Conservation (phyloP, 2,113 vertebrate genomes). For the Orycteropus afer region DNA sequence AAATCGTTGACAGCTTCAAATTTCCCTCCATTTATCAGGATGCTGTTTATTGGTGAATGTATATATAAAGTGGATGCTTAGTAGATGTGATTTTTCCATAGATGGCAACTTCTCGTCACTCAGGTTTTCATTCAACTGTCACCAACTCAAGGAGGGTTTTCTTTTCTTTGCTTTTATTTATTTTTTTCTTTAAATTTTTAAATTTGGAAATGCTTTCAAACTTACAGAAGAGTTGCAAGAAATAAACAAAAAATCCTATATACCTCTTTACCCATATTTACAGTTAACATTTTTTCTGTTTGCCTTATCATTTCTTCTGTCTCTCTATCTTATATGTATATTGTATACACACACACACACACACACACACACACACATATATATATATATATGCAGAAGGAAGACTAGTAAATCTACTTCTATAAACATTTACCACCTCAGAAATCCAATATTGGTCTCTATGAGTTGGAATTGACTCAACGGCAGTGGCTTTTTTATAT, state of each 20-base stretch:
- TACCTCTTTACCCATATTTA: background rate
- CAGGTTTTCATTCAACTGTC: background rate
- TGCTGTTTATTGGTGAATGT: background rate
- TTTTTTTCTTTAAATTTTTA: too few relatives aligned
- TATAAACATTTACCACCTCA: too few relatives aligned
- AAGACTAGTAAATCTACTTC: too few relatives aligned
- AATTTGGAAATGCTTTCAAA: background rate
- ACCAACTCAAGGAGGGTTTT: background rate
- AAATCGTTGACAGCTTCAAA: background rate
- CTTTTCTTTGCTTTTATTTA: background rate
- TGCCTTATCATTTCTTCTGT: background rate
- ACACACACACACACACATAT: too few relatives aligned
- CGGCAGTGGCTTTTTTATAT: too few relatives aligned
- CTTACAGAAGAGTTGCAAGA: background rate
- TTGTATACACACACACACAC: too few relatives aligned
- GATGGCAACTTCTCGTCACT: background rate
- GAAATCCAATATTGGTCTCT: too few relatives aligned
- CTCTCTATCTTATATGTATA: background rate
- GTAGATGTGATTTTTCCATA: background rate
- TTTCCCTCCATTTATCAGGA: background rate
- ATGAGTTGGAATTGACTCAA: too few relatives aligned
- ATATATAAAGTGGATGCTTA: background rate
- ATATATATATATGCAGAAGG: too few relatives aligned
- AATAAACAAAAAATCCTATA: background rate
- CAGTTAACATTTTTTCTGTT: background rate